Evolutionary conservation across 2,797 vertebrate species (phyloP).

Genomic region (Valencia hispanica): DNA sequence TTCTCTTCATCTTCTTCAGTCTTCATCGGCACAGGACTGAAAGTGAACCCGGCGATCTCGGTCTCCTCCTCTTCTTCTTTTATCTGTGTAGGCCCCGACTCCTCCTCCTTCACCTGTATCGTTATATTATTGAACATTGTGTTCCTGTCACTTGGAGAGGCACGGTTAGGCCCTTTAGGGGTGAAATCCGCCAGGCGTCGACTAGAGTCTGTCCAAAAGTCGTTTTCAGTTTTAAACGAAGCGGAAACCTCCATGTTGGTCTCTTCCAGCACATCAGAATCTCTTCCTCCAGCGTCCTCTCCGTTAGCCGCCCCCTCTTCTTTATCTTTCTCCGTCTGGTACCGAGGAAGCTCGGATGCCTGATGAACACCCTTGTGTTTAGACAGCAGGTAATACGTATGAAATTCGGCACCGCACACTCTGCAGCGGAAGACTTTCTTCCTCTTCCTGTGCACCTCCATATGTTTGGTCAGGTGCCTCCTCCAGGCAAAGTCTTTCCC

Average conservation of each 20-base stretch:
- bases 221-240: neutral
- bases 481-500: constrained; percentile 48
- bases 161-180: neutral
- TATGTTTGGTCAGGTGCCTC: constrained; percentile 37
- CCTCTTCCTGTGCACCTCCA: constrained; percentile 28
- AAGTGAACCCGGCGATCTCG: neutral
- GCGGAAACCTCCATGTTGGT: neutral
- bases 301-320: neutral
- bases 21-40: constrained; percentile 14
- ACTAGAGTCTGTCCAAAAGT: constrained; percentile 26
- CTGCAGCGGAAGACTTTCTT: constrained; percentile 18
- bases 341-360: neutral
- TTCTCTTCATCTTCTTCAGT: constrained; percentile 24
- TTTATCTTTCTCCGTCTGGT: neutral
- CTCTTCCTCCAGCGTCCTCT: constrained; percentile 13
- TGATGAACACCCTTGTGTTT: constrained; percentile 27
- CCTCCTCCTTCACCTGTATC: constrained; percentile 10
- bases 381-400: constrained; percentile 23
- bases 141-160: neutral
- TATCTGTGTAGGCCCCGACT: constrained; percentile 23
- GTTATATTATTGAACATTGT: neutral
- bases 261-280: neutral
- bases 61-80: constrained; percentile 48
- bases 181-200: neutral
- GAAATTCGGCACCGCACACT: constrained; percentile 15